Evolutionary conservation across 1,140 invertebrate species (phyloP), one percentile per base, ranked within the genome.

Genomic region (Drosophila rufa): DNA sequence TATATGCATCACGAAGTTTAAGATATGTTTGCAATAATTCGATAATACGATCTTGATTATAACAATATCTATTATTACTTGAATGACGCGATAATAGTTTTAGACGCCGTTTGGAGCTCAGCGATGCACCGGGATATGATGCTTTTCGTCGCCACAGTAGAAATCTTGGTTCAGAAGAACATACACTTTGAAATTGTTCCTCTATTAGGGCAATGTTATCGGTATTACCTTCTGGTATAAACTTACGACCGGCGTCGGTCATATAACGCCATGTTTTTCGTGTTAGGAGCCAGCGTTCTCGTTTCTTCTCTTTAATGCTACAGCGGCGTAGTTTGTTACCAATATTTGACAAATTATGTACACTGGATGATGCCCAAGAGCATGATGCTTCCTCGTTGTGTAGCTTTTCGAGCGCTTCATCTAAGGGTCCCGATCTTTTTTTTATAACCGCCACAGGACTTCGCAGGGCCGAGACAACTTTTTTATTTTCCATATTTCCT

Each of bases 201-300:
- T 97, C 97, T 53, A 97, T 95, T 69, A 95, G 95, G 0, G 96
- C 95, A 30, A 97, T 94, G 82, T 97, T 96, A 82, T 97, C 96
- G 1, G 94, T 94, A 0, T 94, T 94, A 3, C 95, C 95, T 55
- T 97, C 97, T 0, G 97, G 97, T 45, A 98, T 96, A 14, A 98
- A 94, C 81, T 96, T 96, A 46, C 96, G 95, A n/a, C 97, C 97
- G 12, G 97, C 96, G 81, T 98, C 97, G 0, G 96, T 95, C 97
- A 98, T 98, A 91, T 97, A 97, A 66, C 96, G 94, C 97, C 97
- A 98, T 19, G 97, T 97, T 93, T 98, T 98, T 30, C 97, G 94
- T 6, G 97, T 97, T 22, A 97, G 94, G 36, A 98, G 93, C 97
- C 97, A 98, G 93, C 97, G 94, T 92, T 97, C 95, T 46, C 94